Percentiles rank a stretch among this genome's conserved stretches.
These are phyloP conservation scores for Rhinatrema bivittatum DNA, from an alignment of 2,797 vertebrate genomes.

Conservation along the genomic window DNA sequence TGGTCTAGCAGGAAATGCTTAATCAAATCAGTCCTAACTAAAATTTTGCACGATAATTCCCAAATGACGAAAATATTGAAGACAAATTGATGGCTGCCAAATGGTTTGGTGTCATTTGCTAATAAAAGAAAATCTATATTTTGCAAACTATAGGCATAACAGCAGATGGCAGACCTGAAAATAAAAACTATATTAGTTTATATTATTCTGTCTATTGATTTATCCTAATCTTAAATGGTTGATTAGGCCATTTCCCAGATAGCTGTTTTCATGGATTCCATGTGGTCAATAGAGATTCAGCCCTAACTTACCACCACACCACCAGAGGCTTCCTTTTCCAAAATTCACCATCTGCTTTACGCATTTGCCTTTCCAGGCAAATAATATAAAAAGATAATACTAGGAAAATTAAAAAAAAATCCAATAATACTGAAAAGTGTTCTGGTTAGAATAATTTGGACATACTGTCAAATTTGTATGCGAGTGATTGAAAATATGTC, in stretches of 20 bases:
- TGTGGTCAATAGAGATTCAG: constrained; percentile 18
- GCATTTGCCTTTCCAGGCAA: constrained; percentile 5
- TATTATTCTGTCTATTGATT: constrained; percentile 41
- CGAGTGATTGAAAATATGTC: no score
- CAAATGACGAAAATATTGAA: constrained; percentile 61
- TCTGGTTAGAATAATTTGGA: constrained; percentile 4
- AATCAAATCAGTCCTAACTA: constrained; percentile 59
- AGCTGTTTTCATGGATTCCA: constrained; percentile 27
- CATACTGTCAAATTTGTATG: no score
- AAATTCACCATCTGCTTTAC: constrained; percentile 1
- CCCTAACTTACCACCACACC: constrained; percentile 11
- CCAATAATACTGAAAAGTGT: constrained; percentile 8
- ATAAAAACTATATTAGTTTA: constrained; percentile 41
- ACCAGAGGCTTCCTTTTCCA: not conserved
- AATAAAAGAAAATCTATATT: constrained; percentile 44
- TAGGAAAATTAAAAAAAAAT: not conserved
- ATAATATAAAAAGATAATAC: not conserved
- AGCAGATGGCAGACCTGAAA: constrained; percentile 44
- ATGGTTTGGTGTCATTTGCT: constrained; percentile 51
- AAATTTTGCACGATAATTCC: constrained; percentile 56
- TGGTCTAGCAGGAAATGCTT: constrained; percentile 61
- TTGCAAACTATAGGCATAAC: constrained; percentile 50
- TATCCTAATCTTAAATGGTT: constrained; percentile 40
- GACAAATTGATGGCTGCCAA: constrained; percentile 58
- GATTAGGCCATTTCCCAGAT: constrained; percentile 41